These are phyloP conservation scores for Neoaliturus tenellus DNA, from an alignment of 2,888 invertebrate species.

Conservation along the genomic window DNA sequence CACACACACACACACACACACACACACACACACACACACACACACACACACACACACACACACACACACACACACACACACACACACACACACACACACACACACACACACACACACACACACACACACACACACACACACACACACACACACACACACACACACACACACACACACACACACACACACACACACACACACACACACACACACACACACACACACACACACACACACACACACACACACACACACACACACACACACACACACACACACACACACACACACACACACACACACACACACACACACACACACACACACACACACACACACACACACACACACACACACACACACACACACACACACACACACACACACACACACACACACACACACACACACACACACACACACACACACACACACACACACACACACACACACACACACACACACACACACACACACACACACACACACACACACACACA, in stretches of 20 bases:
- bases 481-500: too few species aligned
- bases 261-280: conserved; percentile 31
- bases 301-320: too few species aligned
- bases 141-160: not conserved
- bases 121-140: conserved; percentile 13
- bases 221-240: conserved; percentile 40
- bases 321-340: too few species aligned
- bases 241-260: conserved; percentile 32
- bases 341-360: too few species aligned
- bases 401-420: too few species aligned
- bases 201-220: conserved; percentile 40
- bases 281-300: conserved; percentile 22
- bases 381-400: too few species aligned
- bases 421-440: too few species aligned
- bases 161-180: conserved; percentile 5
- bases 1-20: conserved; percentile 40
- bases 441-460: too few species aligned
- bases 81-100: conserved; percentile 22
- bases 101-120: conserved; percentile 29
- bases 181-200: conserved; percentile 22
- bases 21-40: conserved; percentile 33
- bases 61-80: conserved; percentile 38
- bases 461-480: too few species aligned
- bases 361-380: too few species aligned
- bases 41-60: conserved; percentile 40